phyloP scores from a whole-genome alignment of 2,113 vertebrate genomes.

The Pseudorhombus dupliciocellatus region DNA sequence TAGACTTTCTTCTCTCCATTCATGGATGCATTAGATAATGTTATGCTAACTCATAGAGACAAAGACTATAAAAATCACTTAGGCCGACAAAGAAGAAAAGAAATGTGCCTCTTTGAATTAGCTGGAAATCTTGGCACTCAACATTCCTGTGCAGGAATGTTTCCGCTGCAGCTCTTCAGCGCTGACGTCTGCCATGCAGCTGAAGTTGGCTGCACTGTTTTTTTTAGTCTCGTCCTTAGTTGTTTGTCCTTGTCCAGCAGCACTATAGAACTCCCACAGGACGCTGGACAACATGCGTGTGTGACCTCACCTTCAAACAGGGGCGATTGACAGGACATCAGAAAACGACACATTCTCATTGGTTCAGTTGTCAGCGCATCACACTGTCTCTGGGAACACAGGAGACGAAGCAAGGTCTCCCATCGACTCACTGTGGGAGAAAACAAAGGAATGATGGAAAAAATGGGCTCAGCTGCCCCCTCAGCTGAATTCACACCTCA shows the following conservation, averaged over 20 bases:
- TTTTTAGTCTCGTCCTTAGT: neutral
- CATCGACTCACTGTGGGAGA: constrained; percentile 7
- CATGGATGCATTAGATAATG: neutral
- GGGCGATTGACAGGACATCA: constrained; percentile 15
- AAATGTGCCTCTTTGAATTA: constrained; percentile 26
- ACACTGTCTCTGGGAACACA: neutral
- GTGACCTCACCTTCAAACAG: constrained; percentile 35
- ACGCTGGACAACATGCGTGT: constrained; percentile 14
- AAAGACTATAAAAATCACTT: constrained; percentile 46
- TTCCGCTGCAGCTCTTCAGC: neutral
- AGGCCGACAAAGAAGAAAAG: constrained; percentile 9
- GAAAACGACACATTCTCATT: constrained; percentile 3
- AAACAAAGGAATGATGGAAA: constrained; percentile 15
- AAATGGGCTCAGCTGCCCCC: constrained; percentile 11
- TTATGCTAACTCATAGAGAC: constrained; percentile 26
- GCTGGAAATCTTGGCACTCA: constrained; percentile 12
- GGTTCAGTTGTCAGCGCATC: neutral
- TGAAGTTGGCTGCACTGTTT: neutral
- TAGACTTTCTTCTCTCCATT: constrained; percentile 1
- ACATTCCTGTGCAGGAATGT: neutral
- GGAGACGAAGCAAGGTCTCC: constrained; percentile 2
- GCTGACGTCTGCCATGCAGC: neutral
- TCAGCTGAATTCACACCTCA: constrained; percentile 61
- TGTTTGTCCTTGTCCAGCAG: neutral
- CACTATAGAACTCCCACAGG: neutral